Conservation (phyloP, 2,888 invertebrate genomes). For the Phaedon cochleariae region DNA sequence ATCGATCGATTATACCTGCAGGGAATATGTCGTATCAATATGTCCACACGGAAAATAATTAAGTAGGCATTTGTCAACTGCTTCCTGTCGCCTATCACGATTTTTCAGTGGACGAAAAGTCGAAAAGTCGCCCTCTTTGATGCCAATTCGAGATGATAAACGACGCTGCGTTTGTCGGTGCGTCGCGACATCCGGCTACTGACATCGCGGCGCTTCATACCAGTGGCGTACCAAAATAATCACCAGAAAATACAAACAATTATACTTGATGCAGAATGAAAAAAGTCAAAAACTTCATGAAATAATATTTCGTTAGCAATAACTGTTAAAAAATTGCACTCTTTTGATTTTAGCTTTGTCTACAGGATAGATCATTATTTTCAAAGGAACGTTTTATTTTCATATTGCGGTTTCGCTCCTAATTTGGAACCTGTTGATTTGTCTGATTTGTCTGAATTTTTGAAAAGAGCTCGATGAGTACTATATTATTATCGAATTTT, state of each 20-base stretch:
- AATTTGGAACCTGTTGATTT: no score
- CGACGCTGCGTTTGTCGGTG: conserved; percentile 59
- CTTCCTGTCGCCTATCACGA: conserved; percentile 60
- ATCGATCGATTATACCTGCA: background rate
- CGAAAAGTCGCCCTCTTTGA: conserved; percentile 58
- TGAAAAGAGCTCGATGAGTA: no score
- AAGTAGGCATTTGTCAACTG: conserved; percentile 61
- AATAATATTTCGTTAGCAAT: no score
- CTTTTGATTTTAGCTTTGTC: no score
- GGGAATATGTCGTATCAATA: conserved; percentile 51
- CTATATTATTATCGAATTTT: no score
- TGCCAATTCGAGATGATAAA: conserved; percentile 60
- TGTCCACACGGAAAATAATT: conserved; percentile 61
- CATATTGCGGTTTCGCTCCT: no score
- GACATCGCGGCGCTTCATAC: conserved; percentile 21
- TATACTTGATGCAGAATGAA: no score
- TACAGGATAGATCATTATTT: no score
- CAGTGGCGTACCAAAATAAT: conserved; percentile 7
- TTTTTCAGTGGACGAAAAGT: conserved; percentile 60
- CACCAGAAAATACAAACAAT: background rate
- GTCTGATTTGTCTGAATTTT: no score
- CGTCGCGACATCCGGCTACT: conserved; percentile 57
- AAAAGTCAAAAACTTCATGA: no score
- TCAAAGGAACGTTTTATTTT: no score
- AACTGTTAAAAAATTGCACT: no score